A percentile compares a stretch with the other conserved stretches of the same genome.
phyloP scores from a whole-genome alignment of 2,888 invertebrate genomes.

The Eupsilia transversa region DNA sequence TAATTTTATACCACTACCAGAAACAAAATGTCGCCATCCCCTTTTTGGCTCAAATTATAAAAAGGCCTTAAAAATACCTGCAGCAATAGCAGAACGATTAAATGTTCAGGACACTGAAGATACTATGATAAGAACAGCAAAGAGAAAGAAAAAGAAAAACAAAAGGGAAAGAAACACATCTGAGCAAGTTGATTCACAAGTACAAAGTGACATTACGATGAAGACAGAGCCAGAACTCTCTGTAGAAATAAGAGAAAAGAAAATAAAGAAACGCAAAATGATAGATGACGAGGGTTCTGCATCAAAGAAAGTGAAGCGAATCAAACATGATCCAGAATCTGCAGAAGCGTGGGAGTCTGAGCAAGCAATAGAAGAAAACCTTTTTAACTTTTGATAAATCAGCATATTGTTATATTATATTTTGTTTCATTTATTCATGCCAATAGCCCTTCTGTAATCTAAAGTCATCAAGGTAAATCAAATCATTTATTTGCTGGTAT shows the following conservation, averaged over 20 bases:
- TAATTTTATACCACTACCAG: conserved; percentile 81
- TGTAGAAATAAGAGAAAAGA: conserved; percentile 62
- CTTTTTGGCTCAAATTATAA: conserved; percentile 83
- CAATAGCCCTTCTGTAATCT: not conserved
- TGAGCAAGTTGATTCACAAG: conserved; percentile 33
- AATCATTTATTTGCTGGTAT: no score
- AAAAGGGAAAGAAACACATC: conserved; percentile 40
- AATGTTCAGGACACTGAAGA: conserved; percentile 47
- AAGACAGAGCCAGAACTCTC: conserved; percentile 41
- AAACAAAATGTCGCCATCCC: conserved; percentile 84
- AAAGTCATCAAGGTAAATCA: no score
- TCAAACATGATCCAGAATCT: conserved; percentile 74
- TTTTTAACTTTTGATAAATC: conserved; percentile 81
- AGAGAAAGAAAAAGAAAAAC: conserved; percentile 63
- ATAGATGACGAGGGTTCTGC: conserved; percentile 53
- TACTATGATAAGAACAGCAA: conserved; percentile 14
- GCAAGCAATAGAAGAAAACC: conserved; percentile 83
- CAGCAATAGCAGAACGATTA: conserved; percentile 72
- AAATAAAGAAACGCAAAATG: conserved; percentile 75
- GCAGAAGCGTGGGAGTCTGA: conserved; percentile 84
- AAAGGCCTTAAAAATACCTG: conserved; percentile 77
- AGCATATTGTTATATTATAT: not conserved
- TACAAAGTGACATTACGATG: conserved; percentile 33
- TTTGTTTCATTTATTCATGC: conserved; percentile 31
- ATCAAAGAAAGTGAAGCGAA: conserved; percentile 70